Evolutionary conservation across 2,797 vertebrate genomes (phyloP).

Genomic region (Sebastes alutus): DNA sequence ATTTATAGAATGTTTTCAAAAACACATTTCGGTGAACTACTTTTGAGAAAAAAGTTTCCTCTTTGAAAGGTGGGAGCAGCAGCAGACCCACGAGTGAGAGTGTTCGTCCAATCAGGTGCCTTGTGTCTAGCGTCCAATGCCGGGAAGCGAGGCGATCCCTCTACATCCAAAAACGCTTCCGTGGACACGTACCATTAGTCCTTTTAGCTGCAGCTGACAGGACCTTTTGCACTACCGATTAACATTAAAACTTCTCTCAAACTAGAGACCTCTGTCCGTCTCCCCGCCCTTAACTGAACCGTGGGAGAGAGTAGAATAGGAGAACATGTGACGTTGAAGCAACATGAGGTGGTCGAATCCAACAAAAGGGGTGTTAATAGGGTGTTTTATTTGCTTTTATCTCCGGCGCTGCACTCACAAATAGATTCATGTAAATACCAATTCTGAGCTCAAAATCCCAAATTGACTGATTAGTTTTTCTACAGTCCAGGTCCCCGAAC

Average conservation of each 20-base stretch:
- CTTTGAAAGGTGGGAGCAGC: too few species aligned
- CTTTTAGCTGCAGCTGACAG: background rate
- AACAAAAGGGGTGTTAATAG: background rate
- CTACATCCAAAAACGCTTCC: too few species aligned
- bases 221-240: background rate
- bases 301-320: background rate
- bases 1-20: too few species aligned
- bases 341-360: background rate
- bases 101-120: too few species aligned
- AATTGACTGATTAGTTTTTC: background rate
- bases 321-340: background rate
- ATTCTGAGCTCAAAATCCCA: background rate
- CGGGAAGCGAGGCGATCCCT: too few species aligned
- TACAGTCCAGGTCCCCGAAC: background rate
- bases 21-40: too few species aligned
- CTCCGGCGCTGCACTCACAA: background rate
- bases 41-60: too few species aligned
- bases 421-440: background rate
- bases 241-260: background rate
- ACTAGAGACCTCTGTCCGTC: background rate
- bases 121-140: too few species aligned
- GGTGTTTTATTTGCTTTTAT: background rate
- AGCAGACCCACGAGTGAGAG: too few species aligned
- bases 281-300: background rate
- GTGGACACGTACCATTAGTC: background rate